Evolutionary conservation across 2,113 vertebrate genomes (phyloP).

Genomic region (Centropus bengalensis): DNA sequence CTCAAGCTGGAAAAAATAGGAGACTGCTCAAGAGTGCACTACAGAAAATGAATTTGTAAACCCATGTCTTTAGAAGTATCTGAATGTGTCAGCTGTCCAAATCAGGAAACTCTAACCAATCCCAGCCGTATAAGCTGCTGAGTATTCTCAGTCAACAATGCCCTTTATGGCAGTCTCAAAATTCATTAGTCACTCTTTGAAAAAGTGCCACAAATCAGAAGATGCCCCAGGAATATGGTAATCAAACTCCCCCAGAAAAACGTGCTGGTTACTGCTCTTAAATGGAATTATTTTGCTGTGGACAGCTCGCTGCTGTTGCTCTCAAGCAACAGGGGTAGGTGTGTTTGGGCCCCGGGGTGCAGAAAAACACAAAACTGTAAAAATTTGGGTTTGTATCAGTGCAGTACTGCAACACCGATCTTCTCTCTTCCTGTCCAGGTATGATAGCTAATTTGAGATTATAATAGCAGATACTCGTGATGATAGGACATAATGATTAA

Average conservation of each 20-base stretch:
- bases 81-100: background rate
- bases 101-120: background rate
- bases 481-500: background rate
- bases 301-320: background rate
- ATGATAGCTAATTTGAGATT: background rate
- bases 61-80: background rate
- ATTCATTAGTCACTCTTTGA: background rate
- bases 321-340: background rate
- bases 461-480: background rate
- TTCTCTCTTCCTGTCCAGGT: background rate
- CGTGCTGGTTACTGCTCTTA: background rate
- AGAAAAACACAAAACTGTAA: background rate
- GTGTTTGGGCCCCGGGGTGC: background rate
- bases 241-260: background rate
- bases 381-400: background rate
- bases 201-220: background rate
- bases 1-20: background rate
- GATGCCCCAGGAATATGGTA: fast-evolving
- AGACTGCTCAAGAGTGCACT: background rate
- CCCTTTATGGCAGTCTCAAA: background rate
- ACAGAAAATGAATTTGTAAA: background rate
- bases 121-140: background rate
- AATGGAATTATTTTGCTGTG: background rate
- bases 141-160: background rate
- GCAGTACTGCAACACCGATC: background rate